A percentile compares a stretch with the other conserved stretches of the same genome.
Evolutionary conservation across 2,888 invertebrate genomes (phyloP).

Genomic region (Archaeoteleia sp.): DNA sequence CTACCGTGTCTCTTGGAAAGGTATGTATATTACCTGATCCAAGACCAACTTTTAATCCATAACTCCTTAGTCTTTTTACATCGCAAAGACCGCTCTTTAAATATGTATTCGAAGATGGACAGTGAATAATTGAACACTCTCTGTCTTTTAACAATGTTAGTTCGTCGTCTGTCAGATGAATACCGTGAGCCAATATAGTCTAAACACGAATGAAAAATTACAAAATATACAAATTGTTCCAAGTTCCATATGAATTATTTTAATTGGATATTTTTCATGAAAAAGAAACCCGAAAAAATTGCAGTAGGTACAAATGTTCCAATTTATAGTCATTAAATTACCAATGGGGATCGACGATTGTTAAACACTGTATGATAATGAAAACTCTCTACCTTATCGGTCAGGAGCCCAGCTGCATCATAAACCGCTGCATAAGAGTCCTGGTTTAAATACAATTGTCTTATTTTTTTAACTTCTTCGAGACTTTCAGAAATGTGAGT

Average conservation of each 20-base stretch:
- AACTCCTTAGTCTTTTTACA: constrained; percentile 79
- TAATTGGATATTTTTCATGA: constrained; percentile 19
- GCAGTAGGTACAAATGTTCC: too few species aligned
- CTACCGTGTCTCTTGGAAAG: too few species aligned
- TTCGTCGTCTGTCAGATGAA: constrained; percentile 84
- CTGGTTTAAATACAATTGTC: constrained; percentile 77
- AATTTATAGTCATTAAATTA: too few species aligned
- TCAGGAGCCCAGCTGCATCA: constrained; percentile 83
- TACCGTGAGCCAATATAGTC: constrained; percentile 90
- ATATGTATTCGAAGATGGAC: constrained; percentile 90
- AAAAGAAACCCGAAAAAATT: constrained; percentile 17
- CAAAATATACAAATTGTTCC: too few species aligned
- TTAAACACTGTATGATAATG: too few species aligned
- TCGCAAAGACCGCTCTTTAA: constrained; percentile 89
- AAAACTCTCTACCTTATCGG: constrained; percentile 79
- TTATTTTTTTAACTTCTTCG: constrained; percentile 82
- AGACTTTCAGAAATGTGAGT: constrained; percentile 90
- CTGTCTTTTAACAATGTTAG: constrained; percentile 78
- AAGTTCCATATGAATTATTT: too few species aligned
- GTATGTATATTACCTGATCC: constrained; percentile 95
- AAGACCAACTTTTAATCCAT: constrained; percentile 85
- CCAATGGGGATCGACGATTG: too few species aligned
- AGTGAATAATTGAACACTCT: constrained; percentile 86
- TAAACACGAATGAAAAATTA: constrained; percentile 73
- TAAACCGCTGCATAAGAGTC: constrained; percentile 86